Percentiles rank a stretch among this genome's conserved stretches.
phyloP scores from a whole-genome alignment of 1,140 invertebrate genomes.

The Coelopa frigida region DNA sequence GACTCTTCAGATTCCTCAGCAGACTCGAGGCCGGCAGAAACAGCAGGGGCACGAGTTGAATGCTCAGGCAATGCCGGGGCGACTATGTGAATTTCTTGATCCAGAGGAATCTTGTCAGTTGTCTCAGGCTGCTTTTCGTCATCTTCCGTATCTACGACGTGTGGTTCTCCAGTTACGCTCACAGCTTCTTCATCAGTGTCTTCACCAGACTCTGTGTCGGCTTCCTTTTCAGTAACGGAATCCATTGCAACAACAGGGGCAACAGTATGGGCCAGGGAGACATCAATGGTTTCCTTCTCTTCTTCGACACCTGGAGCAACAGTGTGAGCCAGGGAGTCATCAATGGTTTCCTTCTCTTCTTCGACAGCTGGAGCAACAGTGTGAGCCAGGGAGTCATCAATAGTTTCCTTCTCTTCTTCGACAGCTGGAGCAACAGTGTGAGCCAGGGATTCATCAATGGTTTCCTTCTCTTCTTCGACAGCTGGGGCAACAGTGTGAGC shows the following conservation, averaged over 20 bases:
- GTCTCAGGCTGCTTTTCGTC: too few species aligned
- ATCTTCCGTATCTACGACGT: not conserved
- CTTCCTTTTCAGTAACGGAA: slow-evolving; percentile 6
- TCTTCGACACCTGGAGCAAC: slow-evolving; percentile 8
- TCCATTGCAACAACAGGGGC: not conserved
- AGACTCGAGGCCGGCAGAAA: slow-evolving; percentile 25
- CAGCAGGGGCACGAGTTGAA: not conserved
- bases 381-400: too few species aligned
- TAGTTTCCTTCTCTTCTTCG: slow-evolving; percentile 10
- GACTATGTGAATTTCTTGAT: too few species aligned
- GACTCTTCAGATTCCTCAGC: slow-evolving; percentile 31
- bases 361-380: slow-evolving; percentile 7
- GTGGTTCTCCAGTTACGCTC: slow-evolving; percentile 6
- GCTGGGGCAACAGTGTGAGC: not conserved
- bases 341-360: not conserved
- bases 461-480: slow-evolving; percentile 9
- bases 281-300: not conserved
- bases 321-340: too few species aligned
- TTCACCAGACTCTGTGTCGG: slow-evolving; percentile 6
- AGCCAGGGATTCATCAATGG: too few species aligned
- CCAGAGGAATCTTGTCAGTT: too few species aligned
- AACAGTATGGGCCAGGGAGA: not conserved
- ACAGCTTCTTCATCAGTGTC: slow-evolving; percentile 11
- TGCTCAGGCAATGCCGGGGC: too few species aligned
- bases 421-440: not conserved